These are phyloP conservation scores for Herminia tarsipennalis DNA, from an alignment of 2,888 invertebrate species.

Conservation along the genomic window DNA sequence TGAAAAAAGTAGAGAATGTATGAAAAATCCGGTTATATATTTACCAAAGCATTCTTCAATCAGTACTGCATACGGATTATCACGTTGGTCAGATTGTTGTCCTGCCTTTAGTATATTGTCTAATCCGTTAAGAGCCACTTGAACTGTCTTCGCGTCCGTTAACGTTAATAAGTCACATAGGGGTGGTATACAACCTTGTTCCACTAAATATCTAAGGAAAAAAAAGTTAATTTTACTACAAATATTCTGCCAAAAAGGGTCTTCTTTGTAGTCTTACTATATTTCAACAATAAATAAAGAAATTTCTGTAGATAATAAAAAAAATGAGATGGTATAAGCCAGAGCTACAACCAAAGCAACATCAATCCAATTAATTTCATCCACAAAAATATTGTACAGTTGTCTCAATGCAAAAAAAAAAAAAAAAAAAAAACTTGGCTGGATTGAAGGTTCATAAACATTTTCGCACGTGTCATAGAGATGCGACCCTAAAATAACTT, in stretches of 20 bases:
- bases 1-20: not conserved
- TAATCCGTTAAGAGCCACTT: conserved; percentile 97
- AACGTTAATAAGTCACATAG: conserved; percentile 97
- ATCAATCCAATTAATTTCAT: too few relatives aligned
- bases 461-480: too few relatives aligned
- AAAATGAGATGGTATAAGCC: not conserved
- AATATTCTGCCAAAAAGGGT: too few relatives aligned
- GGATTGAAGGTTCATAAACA: too few relatives aligned
- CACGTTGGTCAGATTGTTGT: conserved; percentile 91
- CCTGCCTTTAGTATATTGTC: conserved; percentile 97
- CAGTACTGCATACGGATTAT: conserved; percentile 95
- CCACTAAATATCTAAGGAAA: conserved; percentile 88
- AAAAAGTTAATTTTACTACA: too few relatives aligned
- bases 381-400: too few relatives aligned
- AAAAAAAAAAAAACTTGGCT: too few relatives aligned
- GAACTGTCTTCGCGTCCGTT: conserved; percentile 97
- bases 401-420: too few relatives aligned
- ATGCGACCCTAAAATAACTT: too few relatives aligned
- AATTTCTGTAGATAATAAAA: not conserved
- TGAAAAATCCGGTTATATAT: conserved; percentile 12
- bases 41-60: conserved; percentile 98
- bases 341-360: too few relatives aligned
- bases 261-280: too few relatives aligned
- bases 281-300: conserved; percentile 31
- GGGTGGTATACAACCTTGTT: conserved; percentile 95